Conservation (phyloP, 30 jellyfish, hydroid and myxozoan genomes). For the Morbakka virulenta region DNA sequence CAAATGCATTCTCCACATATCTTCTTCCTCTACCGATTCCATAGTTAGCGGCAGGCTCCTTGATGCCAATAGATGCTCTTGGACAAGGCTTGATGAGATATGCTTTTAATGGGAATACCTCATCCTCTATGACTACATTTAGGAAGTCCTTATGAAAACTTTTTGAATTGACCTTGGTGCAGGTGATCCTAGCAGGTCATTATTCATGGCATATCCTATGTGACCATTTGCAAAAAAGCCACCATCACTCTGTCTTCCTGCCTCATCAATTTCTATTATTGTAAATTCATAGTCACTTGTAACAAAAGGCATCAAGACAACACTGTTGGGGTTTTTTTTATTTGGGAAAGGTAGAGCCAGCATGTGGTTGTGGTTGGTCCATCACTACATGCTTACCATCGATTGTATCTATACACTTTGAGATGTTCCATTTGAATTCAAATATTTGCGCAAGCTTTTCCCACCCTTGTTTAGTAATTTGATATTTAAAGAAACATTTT, state of each 20-base stretch:
- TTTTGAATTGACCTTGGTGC: conserved; percentile 38
- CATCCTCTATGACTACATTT: conserved; percentile 62
- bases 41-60: conserved; percentile 45
- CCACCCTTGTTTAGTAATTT: conserved; percentile 37
- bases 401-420: conserved; percentile 53
- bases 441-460: conserved; percentile 14
- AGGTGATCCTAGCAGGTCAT: conserved; percentile 40
- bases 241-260: conserved; percentile 63
- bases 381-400: conserved; percentile 57
- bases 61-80: conserved; percentile 40
- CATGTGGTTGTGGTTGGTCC: conserved; percentile 56
- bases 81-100: conserved; percentile 65
- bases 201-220: conserved; percentile 53
- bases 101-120: conserved; percentile 73
- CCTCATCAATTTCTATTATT: conserved; percentile 46
- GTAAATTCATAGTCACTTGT: conserved; percentile 26
- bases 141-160: conserved; percentile 40
- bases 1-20: conserved; percentile 61
- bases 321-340: conserved; percentile 40
- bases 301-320: conserved; percentile 45
- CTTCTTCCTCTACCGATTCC: conserved; percentile 60
- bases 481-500: conserved; percentile 31
- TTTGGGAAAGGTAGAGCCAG: conserved; percentile 39
- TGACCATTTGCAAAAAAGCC: conserved; percentile 66
- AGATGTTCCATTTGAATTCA: conserved; percentile 30